Evolutionary conservation across 2,113 vertebrate genomes (phyloP), one percentile per base, ranked within the genome.

Genomic region (Oryzias curvinotus): DNA sequence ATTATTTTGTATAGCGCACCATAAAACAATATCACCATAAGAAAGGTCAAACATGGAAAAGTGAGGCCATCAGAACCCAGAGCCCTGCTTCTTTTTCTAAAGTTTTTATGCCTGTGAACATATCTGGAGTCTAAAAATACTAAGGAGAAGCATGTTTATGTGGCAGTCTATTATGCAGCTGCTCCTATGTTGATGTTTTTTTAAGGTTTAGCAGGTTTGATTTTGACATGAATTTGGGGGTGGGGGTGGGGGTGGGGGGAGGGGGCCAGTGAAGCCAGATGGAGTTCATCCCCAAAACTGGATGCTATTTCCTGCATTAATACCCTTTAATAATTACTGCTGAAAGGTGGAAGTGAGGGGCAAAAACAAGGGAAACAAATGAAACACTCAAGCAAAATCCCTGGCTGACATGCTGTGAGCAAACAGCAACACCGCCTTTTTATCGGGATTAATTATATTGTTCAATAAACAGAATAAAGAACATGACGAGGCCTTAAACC

Each of bases 171-270:
- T 18, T 47, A 51, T 51, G 47, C 28, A 18, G n/a, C 21, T 49
- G 51, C 28, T 61, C 44, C 21, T 28, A 25, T 41, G 56, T 26
- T 19, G 7, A 5, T 51, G 36, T 45, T 56, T 15, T 21, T 62
- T 70, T 36, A 56, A 49, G 50, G 14, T 60, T 49, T 44, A 43
- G 66, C 51, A 69, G 42, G 61, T 64, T 53, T 64, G 51, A 54
- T 54, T 28, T 62, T 1, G 12, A 50, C 41, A 36, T 10, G 6
- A 15, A 48, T 50, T 44, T 44, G 28, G 41, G 41, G 44, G 2
- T 15, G 44, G n/a, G 12, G 54, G 57, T 49, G 43, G 28, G 5
- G 21, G 44, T 4, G 44, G 44, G n/a, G 12, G 54, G 57, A 49
- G 43, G 28, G 5, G 21, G 19, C 8, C 47, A 51, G 59, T 42